A percentile compares a stretch with the other conserved stretches of the same genome.
These are phyloP conservation scores for Pluvialis apricaria DNA, from an alignment of 2,113 vertebrate genomes.

Conservation along the genomic window DNA sequence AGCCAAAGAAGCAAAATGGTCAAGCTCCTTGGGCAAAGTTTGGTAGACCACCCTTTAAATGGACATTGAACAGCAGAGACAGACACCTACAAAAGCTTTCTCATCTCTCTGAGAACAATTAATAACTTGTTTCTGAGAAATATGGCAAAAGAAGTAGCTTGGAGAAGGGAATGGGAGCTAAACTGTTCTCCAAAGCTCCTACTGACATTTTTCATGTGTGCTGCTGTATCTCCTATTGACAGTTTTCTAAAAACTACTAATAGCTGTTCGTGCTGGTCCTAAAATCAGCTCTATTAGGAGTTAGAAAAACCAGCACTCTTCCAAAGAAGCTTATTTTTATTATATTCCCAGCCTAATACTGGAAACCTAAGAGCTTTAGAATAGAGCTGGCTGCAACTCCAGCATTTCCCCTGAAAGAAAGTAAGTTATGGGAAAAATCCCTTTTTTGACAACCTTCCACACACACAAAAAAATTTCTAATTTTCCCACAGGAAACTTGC, in stretches of 20 bases:
- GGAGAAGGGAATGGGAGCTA: background rate
- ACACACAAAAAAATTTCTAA: background rate
- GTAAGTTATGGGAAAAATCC: constrained; percentile 60
- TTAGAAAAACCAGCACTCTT: background rate
- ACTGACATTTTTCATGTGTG: background rate
- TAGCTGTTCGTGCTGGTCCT: background rate
- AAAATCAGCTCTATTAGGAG: background rate
- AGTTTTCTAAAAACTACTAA: background rate
- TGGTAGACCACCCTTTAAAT: rapidly evolving
- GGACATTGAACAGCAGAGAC: background rate
- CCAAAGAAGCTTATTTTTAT: constrained; percentile 48
- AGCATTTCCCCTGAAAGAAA: constrained; percentile 41
- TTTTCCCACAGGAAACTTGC: constrained; percentile 61
- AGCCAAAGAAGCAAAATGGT: background rate
- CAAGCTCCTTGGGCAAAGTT: background rate
- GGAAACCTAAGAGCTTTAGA: constrained; percentile 46
- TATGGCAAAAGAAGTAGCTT: background rate
- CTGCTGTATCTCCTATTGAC: constrained; percentile 27
- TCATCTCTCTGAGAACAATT: background rate
- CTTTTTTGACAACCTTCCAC: constrained; percentile 48
- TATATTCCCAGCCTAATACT: constrained; percentile 36
- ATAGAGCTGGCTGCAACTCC: constrained; percentile 31
- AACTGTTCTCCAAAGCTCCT: background rate
- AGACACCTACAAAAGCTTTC: background rate
- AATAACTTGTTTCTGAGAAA: background rate